Evolutionary conservation across 2,888 invertebrate species (phyloP).

Genomic region (Drosophila anceps): DNA sequence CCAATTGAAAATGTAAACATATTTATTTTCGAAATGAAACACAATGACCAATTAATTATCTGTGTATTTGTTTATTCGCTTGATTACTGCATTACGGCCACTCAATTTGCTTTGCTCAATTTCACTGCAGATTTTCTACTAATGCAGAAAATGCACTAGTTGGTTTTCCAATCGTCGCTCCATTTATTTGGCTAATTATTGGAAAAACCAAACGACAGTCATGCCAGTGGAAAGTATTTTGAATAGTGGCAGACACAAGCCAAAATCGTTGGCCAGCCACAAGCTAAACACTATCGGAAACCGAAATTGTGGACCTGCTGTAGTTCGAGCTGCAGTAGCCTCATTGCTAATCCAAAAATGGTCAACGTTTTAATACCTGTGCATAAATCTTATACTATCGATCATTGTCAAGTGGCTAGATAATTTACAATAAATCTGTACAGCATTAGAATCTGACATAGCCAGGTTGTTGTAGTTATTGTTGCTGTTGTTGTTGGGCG

Average conservation of each 20-base stretch:
- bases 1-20: neutral
- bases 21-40: neutral
- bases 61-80: slow-evolving; percentile 2
- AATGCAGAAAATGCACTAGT: slow-evolving; percentile 51
- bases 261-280: slow-evolving; percentile 37
- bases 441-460: slow-evolving; percentile 61
- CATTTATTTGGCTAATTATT: slow-evolving; percentile 73
- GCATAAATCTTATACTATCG: slow-evolving; percentile 74
- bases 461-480: neutral
- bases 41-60: slow-evolving; percentile 5
- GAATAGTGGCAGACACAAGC: slow-evolving; percentile 16
- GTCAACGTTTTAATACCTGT: slow-evolving; percentile 54
- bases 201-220: slow-evolving; percentile 46
- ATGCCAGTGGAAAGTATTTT: slow-evolving; percentile 41
- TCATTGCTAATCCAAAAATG: slow-evolving; percentile 20
- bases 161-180: slow-evolving; percentile 41
- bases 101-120: neutral
- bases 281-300: slow-evolving; percentile 23
- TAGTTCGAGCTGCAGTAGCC: slow-evolving; percentile 10
- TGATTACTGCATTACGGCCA: slow-evolving; percentile 2
- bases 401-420: slow-evolving; percentile 73
- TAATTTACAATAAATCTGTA: slow-evolving; percentile 78
- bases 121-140: slow-evolving; percentile 39
- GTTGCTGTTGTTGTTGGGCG: slow-evolving; percentile 24
- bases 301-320: slow-evolving; percentile 13